phyloP scores from a whole-genome alignment of 2,888 invertebrate species.

The Caradrina kadenii region DNA sequence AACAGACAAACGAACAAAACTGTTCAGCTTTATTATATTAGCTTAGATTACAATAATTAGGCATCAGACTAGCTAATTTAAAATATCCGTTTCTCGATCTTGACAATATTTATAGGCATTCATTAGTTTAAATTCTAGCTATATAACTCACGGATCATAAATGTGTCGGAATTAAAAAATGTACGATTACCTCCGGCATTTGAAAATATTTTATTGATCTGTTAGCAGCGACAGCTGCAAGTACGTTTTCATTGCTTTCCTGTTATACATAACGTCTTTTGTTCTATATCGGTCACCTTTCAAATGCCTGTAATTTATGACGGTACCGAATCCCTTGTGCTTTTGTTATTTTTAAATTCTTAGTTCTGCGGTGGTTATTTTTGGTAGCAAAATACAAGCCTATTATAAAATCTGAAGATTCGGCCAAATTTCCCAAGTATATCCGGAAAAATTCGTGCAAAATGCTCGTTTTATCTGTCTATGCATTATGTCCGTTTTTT shows the following conservation, averaged over 20 bases:
- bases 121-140: conserved; percentile 21
- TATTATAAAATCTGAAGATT: conserved; percentile 36
- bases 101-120: conserved; percentile 12
- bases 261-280: conserved; percentile 65
- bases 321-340: conserved; percentile 48
- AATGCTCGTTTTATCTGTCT: conserved; percentile 7
- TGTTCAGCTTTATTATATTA: no score
- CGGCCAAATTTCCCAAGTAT: conserved; percentile 11
- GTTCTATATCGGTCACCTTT: conserved; percentile 65
- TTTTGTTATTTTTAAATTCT: conserved; percentile 59
- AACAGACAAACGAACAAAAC: no score
- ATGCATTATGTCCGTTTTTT: no score
- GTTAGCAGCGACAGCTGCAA: conserved; percentile 61
- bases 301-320: conserved; percentile 62
- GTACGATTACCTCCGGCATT: conserved; percentile 54
- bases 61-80: conserved; percentile 2
- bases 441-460: conserved; percentile 22
- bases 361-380: conserved; percentile 57
- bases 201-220: conserved; percentile 55
- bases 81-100: conserved; percentile 18
- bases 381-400: conserved; percentile 47
- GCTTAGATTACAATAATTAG: conserved; percentile 5
- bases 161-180: conserved; percentile 37
- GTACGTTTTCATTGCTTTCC: conserved; percentile 60
- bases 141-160: conserved; percentile 28